These are phyloP conservation scores for Meteorus sp. DNA, from an alignment of 1,140 invertebrate species.

Conservation along the genomic window DNA sequence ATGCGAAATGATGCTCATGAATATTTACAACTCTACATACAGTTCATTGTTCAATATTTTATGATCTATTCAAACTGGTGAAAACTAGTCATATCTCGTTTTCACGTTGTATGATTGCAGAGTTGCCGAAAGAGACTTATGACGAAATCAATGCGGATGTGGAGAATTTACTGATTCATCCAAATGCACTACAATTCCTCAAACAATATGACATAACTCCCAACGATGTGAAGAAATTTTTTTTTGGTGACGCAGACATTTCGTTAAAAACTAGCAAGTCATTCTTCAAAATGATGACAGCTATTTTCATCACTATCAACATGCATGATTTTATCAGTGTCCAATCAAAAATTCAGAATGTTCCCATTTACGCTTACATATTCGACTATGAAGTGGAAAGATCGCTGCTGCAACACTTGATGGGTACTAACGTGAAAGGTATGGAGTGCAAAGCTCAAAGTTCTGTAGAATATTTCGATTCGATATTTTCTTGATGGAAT, in stretches of 20 bases:
- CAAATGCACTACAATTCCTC: neutral
- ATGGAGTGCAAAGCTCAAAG: too few species aligned
- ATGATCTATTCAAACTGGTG: too few species aligned
- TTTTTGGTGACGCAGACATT: slow-evolving; percentile 35
- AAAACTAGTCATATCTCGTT: neutral
- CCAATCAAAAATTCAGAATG: slow-evolving; percentile 38
- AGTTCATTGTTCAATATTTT: neutral
- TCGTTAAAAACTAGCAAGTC: neutral
- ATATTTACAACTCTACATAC: neutral
- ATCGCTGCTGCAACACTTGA: slow-evolving; percentile 8
- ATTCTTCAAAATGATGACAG: slow-evolving; percentile 6
- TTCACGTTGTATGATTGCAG: neutral
- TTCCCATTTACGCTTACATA: slow-evolving; percentile 57
- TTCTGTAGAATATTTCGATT: neutral
- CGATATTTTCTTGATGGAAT: too few species aligned
- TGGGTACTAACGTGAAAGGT: slow-evolving; percentile 8
- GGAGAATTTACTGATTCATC: neutral
- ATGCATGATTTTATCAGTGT: slow-evolving; percentile 36
- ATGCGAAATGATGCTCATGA: neutral
- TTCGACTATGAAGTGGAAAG: slow-evolving; percentile 49
- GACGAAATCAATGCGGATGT: neutral
- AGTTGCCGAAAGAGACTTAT: neutral
- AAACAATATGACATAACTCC: slow-evolving; percentile 38
- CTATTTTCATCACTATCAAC: slow-evolving; percentile 17
- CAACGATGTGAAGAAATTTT: slow-evolving; percentile 52